phyloP scores from a whole-genome alignment of 2,113 vertebrate species.

The western clawed frog (Xenopus tropicalis) region DNA sequence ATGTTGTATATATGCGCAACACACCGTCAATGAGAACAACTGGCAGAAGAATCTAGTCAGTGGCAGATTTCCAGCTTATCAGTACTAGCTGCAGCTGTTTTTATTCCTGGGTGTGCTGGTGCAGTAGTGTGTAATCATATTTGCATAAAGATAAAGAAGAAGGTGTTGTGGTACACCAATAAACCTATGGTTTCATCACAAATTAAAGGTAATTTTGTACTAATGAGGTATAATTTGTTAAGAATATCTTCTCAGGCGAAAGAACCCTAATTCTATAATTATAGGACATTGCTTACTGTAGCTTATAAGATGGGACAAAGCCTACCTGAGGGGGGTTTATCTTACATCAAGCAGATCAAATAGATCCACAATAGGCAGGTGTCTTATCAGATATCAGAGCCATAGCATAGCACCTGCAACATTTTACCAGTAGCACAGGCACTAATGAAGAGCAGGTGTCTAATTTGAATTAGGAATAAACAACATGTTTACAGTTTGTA shows the following conservation, averaged over 20 bases:
- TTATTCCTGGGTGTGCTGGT: conserved; percentile 59
- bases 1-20: no score
- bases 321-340: conserved; percentile 52
- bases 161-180: conserved; percentile 64
- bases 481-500: conserved; percentile 53
- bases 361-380: conserved; percentile 62
- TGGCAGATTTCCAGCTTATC: conserved; percentile 61
- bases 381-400: conserved; percentile 66
- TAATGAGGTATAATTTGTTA: conserved; percentile 69
- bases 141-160: conserved; percentile 72
- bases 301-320: conserved; percentile 64
- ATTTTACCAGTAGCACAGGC: conserved; percentile 72
- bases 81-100: conserved; percentile 63
- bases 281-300: conserved; percentile 60
- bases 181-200: conserved; percentile 63
- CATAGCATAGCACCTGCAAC: conserved; percentile 76
- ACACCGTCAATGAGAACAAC: conserved; percentile 37
- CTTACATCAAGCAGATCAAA: conserved; percentile 57
- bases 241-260: conserved; percentile 63
- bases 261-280: conserved; percentile 69
- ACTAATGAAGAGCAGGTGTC: conserved; percentile 86
- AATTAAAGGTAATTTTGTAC: conserved; percentile 71
- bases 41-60: conserved; percentile 45
- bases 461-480: conserved; percentile 59
- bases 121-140: conserved; percentile 67